Evolutionary conservation across 1,140 invertebrate genomes (phyloP), one percentile per base, ranked within the genome.

Genomic region (Eriocheir sinensis): DNA sequence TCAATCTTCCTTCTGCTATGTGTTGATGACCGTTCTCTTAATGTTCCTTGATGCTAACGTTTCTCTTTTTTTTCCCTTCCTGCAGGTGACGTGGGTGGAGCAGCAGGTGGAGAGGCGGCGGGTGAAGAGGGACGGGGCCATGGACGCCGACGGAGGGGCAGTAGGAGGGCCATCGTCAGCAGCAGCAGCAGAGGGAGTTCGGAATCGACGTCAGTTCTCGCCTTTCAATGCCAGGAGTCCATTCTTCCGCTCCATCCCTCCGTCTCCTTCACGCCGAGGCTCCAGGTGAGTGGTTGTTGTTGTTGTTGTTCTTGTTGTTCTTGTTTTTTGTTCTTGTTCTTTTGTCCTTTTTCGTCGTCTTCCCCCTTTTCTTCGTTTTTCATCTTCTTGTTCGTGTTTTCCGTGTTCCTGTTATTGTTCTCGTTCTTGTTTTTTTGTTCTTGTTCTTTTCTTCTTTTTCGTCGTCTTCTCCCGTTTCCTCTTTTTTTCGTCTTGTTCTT

Each of bases 51-150:
- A n/a, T 38, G 30, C 89, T 60, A 27, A 79, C 21, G 41, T 48
- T 12, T 44, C 12, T 48, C 12, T 40, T 92, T n/a, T 12, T 40
- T 92, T n/a, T 8, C 3, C 12, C 44, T 30, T 44, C 27, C 36
- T 48, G 53, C 94, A 95, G 95, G 95, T 95, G 3, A 97, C 97
- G 96, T 99, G 99, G 99, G 98, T 99, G 92, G 98, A 99, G 96
- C 99, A 99, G 96, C 99, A 99, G 96, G 98, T 98, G 89, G 98
- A 99, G 96, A 98, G 98, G 96, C 97, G 97, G 79, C 97, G 99
- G 40, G 97, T 98, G 53, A 99, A 99, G 97, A 97, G 99, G 41
- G 98, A 99, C 38, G 91, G 92, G 9, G 21, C 72, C 6, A n/a
- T 53, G 15, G 83, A 83, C 32, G 32, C 8, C 3, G 38, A 32